Evolutionary conservation across 2,113 vertebrate species (phyloP).

Genomic region (Cyanistes caeruleus): DNA sequence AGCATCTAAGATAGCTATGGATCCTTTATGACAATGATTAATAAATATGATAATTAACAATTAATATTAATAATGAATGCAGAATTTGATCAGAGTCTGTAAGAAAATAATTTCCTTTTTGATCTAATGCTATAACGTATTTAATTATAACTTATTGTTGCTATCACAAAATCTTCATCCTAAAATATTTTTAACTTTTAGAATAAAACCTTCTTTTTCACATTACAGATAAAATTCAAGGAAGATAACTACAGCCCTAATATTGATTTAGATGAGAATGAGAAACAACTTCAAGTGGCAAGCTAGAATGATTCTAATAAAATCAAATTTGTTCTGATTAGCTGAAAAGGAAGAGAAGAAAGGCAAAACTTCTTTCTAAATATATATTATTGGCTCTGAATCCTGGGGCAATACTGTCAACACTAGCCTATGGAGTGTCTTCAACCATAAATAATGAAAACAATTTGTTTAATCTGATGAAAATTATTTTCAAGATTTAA

Average conservation of each 20-base stretch:
- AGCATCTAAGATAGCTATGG: neutral
- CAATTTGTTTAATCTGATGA: neutral
- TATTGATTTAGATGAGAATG: neutral
- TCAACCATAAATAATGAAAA: conserved; percentile 1
- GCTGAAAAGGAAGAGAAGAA: conserved; percentile 22
- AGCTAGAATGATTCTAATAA: conserved; percentile 2
- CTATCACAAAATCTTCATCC: neutral
- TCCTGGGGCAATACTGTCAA: neutral
- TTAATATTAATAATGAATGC: conserved; percentile 13
- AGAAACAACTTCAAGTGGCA: neutral
- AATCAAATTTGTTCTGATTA: conserved; percentile 42
- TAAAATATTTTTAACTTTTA: neutral
- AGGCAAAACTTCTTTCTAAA: neutral
- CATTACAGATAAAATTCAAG: neutral
- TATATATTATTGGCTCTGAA: neutral
- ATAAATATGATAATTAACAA: conserved; percentile 9
- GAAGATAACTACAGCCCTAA: neutral
- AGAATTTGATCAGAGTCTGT: conserved; percentile 30
- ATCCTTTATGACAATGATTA: neutral
- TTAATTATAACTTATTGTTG: neutral
- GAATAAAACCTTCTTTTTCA: neutral
- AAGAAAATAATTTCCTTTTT: conserved; percentile 26
- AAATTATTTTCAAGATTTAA: conserved; percentile 17
- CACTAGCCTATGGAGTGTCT: neutral
- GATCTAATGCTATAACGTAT: neutral